Base-by-base conservation (phyloP, 2,797 vertebrate species). In the Gadopsis marmoratus region DNA sequence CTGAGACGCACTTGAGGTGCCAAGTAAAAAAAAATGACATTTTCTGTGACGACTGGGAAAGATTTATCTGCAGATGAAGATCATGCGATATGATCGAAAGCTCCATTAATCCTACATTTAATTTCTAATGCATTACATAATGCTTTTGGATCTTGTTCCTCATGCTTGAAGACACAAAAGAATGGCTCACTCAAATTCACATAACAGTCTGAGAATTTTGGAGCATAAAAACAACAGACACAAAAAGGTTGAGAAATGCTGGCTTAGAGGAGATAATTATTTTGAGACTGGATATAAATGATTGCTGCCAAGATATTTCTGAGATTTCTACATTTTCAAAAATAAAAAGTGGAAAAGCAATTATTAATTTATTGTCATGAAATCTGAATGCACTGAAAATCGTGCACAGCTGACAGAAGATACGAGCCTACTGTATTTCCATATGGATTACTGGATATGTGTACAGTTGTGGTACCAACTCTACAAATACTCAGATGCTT, bases 401-500 rank as follows among this genome's bases (percentile, higher is more conserved):
- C 61, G 54, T n/a, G 67, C 5, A 45, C 31, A 58, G 43, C 39
- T 19, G 54, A 76, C 13, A 65, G 5, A 48, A 67, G 66, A 81
- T 47, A 60, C 5, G 6, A 59, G 39, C 12, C 8, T 17, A 13
- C 45, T 45, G 54, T 61, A 48, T 85, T 63, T 80, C 76, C 54
- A 45, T 59, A 60, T 19, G 37, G 43, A 58, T 50, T 67, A 47
- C 54, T 75, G 43, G 50, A 68, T 85, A 73, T 31, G 59, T 79
- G 68, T 33, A 66, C 58, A 85, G 77, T 85, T 86, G 74, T 80
- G 71, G 47, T 85, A 71, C 72, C 85, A 56, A 87, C 64, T n/a
- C 21, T n/a, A 83, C 89, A 71, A 90, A 92, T 91, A 91, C 86
- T 85, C 76, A 90, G 69, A 66, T 64, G 35, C 45, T 67, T 69